These are phyloP conservation scores for Gnatocerus cornutus DNA, from an alignment of 2,888 invertebrate genomes.

Conservation along the genomic window DNA sequence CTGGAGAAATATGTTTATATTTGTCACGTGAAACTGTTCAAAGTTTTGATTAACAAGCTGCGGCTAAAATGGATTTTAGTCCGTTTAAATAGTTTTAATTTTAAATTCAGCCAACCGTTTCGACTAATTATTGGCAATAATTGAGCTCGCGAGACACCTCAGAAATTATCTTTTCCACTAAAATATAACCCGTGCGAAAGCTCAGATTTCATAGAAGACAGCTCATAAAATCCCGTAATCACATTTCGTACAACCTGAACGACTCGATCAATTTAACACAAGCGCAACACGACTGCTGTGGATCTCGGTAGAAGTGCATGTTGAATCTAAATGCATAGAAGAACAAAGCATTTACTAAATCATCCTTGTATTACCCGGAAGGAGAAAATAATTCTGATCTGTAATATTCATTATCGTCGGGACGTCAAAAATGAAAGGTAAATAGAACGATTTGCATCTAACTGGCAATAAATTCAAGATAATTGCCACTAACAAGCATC, in stretches of 20 bases:
- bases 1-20: conserved; percentile 46
- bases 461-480: conserved; percentile 5
- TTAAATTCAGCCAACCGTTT: too few species aligned
- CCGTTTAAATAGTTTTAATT: background rate
- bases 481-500: background rate
- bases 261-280: conserved; percentile 54
- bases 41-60: conserved; percentile 21
- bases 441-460: conserved; percentile 1
- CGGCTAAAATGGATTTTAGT: too few species aligned
- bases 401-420: conserved; percentile 5
- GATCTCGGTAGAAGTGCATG: conserved; percentile 44
- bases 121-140: background rate
- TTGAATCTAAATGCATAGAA: conserved; percentile 49
- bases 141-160: background rate
- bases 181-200: conserved; percentile 29
- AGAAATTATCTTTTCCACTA: conserved; percentile 4
- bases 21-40: conserved; percentile 11
- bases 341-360: conserved; percentile 32
- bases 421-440: conserved; percentile 3
- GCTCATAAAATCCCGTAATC: conserved; percentile 58
- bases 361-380: conserved; percentile 23
- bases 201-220: conserved; percentile 38
- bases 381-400: conserved; percentile 20
- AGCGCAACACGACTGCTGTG: conserved; percentile 49
- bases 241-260: conserved; percentile 57